A percentile compares a stretch with the other conserved stretches of the same genome.
Conservation (phyloP, 2,113 vertebrate genomes). For the Periophthalmus modestus region DNA sequence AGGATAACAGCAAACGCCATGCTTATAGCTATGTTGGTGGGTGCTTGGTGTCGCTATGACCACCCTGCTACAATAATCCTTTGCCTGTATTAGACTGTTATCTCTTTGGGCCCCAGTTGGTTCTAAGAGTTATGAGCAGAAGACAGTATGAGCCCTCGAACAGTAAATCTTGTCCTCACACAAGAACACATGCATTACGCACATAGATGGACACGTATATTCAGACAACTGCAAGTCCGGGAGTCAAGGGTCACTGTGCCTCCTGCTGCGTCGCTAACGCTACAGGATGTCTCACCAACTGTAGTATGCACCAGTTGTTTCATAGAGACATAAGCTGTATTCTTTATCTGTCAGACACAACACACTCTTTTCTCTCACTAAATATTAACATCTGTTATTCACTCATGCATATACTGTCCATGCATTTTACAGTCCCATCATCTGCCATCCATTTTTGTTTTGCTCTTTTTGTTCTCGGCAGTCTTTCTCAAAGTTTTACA, state of each 20-base stretch:
- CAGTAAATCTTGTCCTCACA: constrained; percentile 58
- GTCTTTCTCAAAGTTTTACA: neutral
- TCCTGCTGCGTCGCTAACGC: constrained; percentile 45
- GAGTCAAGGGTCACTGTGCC: constrained; percentile 32
- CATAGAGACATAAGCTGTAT: constrained; percentile 6
- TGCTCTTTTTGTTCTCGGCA: neutral
- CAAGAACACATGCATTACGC: constrained; percentile 13
- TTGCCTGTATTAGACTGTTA: neutral
- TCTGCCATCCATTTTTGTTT: neutral
- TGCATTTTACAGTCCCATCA: constrained; percentile 8
- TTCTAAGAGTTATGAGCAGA: constrained; percentile 46
- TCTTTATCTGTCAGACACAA: neutral
- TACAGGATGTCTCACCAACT: constrained; percentile 59
- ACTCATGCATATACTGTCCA: constrained; percentile 50
- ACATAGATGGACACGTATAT: constrained; percentile 20
- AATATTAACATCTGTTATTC: constrained; percentile 34
- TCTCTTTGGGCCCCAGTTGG: constrained; percentile 7
- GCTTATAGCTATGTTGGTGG: neutral
- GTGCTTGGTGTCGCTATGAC: neutral
- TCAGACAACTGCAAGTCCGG: constrained; percentile 14
- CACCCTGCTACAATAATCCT: neutral
- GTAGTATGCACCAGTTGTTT: constrained; percentile 45
- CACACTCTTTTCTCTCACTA: too few relatives aligned
- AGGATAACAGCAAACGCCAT: too few relatives aligned
- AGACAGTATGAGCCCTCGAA: constrained; percentile 49